A percentile compares a stretch with the other conserved stretches of the same genome.
phyloP scores from a whole-genome alignment of 2,797 vertebrate species.

The Rhinella marina region DNA sequence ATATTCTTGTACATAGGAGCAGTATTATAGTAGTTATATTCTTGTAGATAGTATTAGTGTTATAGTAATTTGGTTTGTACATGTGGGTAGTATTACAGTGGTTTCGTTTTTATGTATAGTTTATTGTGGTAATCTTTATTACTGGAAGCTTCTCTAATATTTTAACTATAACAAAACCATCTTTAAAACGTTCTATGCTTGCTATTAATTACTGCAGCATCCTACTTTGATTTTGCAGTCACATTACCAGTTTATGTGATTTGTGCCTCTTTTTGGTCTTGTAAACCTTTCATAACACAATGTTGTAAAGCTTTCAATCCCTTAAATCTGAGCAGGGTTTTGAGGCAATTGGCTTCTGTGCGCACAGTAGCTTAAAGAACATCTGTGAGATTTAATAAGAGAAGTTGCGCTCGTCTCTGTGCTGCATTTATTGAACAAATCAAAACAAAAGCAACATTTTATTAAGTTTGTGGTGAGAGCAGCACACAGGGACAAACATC shows the following conservation, averaged over 20 bases:
- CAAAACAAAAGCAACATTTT: constrained; percentile 51
- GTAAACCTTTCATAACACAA: constrained; percentile 10
- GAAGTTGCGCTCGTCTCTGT: constrained; percentile 2
- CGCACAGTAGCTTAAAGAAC: constrained; percentile 16
- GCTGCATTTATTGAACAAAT: constrained; percentile 53
- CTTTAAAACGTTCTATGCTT: too few relatives aligned
- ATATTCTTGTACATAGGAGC: neutral
- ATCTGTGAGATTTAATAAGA: constrained; percentile 46
- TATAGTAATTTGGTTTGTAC: neutral
- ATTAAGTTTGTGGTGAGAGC: constrained; percentile 38
- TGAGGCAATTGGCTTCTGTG: constrained; percentile 1
- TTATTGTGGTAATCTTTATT: too few relatives aligned
- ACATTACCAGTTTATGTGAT: neutral
- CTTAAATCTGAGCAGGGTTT: neutral
- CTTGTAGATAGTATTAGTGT: neutral
- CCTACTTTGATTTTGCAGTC: neutral
- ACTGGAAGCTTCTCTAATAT: too few relatives aligned
- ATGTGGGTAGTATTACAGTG: neutral
- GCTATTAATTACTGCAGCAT: too few relatives aligned
- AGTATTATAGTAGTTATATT: neutral
- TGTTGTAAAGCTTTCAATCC: constrained; percentile 20
- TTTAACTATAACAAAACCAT: too few relatives aligned
- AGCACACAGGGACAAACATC: constrained; percentile 26
- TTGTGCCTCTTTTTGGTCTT: constrained; percentile 4
- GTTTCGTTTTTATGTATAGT: neutral